Evolutionary conservation across 2,888 invertebrate species (phyloP).

Genomic region (Rhagophthalmus giganteus): DNA sequence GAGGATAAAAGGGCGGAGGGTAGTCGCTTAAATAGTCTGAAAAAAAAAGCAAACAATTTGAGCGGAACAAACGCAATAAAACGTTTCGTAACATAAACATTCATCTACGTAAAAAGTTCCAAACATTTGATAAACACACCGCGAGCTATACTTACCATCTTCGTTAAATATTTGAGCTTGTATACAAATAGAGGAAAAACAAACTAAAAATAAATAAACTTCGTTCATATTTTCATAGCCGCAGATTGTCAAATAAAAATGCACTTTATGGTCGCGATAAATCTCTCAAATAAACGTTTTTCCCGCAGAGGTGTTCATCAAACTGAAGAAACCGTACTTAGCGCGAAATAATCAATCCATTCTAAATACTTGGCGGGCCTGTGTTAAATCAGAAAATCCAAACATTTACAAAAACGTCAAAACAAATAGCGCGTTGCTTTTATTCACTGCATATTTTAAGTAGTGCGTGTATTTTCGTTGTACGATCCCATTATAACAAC

Average conservation of each 20-base stretch:
- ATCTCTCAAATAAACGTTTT: conserved; percentile 23
- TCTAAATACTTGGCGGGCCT: conserved; percentile 46
- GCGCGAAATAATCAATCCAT: conserved; percentile 45
- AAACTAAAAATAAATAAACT: conserved; percentile 38
- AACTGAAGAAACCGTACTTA: conserved; percentile 28
- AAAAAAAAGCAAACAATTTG: conserved; percentile 17
- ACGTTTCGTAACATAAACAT: background rate
- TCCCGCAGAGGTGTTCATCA: conserved; percentile 22
- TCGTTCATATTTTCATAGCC: conserved; percentile 41
- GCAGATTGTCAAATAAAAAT: conserved; percentile 33
- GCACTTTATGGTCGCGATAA: conserved; percentile 35
- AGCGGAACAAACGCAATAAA: background rate
- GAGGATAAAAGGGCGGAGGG: conserved; percentile 27
- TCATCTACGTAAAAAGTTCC: background rate
- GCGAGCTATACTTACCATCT: conserved; percentile 23
- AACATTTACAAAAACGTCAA: conserved; percentile 53
- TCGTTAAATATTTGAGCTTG: conserved; percentile 30
- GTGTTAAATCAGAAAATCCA: conserved; percentile 52
- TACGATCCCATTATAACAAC: conserved; percentile 29
- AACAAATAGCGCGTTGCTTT: conserved; percentile 47
- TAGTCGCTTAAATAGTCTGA: conserved; percentile 41
- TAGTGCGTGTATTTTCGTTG: conserved; percentile 33
- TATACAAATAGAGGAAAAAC: conserved; percentile 35
- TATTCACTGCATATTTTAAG: conserved; percentile 43
- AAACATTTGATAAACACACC: conserved; percentile 3